phyloP scores from a whole-genome alignment of 2,888 invertebrate genomes.

The Hypena proboscidalis region DNA sequence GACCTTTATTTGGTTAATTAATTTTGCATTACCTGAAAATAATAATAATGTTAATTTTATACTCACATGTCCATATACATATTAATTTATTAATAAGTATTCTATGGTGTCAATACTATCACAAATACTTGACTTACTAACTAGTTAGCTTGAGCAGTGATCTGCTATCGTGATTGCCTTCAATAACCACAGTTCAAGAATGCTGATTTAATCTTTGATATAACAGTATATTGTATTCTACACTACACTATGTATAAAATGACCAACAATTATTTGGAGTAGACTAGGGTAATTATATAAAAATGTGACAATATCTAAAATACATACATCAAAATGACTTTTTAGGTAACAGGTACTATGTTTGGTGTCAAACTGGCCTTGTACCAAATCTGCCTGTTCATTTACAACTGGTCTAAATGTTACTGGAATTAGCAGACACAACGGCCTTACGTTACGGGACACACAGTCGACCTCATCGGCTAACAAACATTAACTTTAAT shows the following conservation, averaged over 20 bases:
- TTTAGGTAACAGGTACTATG: conserved; percentile 32
- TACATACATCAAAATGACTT: no score
- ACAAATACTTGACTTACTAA: not conserved
- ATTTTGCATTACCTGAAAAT: no score
- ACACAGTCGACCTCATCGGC: conserved; percentile 27
- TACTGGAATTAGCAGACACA: conserved; percentile 49
- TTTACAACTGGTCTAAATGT: conserved; percentile 56
- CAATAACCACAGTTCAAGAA: not conserved
- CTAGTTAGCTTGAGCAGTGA: not conserved
- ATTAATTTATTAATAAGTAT: no score
- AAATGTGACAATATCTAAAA: no score
- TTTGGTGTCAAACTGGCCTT: conserved; percentile 51
- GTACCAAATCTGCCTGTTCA: conserved; percentile 50
- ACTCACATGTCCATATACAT: no score
- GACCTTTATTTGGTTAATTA: no score
- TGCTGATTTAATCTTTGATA: conserved; percentile 13
- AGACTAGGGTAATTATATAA: no score
- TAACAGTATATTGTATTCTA: no score
- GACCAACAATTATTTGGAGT: no score
- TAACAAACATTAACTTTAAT: conserved; percentile 13
- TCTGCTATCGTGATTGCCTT: conserved; percentile 7
- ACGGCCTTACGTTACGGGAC: conserved; percentile 40
- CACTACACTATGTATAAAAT: no score
- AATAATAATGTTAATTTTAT: no score
- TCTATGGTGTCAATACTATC: not conserved